phyloP scores from a whole-genome alignment of 2,888 invertebrate species.

The Anthophora plumipes region DNA sequence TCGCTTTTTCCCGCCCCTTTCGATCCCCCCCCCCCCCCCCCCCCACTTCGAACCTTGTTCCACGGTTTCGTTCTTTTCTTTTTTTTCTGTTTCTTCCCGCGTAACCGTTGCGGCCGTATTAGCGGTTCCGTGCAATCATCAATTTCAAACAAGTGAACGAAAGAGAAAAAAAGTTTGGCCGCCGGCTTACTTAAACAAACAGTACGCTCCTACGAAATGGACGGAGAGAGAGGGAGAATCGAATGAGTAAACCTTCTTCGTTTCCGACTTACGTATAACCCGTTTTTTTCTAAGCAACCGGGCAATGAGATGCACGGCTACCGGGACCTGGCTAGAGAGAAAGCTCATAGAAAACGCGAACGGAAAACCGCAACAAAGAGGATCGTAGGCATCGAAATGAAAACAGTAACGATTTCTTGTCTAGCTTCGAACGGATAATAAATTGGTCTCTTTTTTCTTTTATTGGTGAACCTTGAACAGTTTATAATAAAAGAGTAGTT shows the following conservation, averaged over 20 bases:
- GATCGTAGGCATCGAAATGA: background rate
- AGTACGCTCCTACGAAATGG: slow-evolving; percentile 69
- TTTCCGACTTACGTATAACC: slow-evolving; percentile 36
- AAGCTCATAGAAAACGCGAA: slow-evolving; percentile 20
- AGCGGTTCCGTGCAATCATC: slow-evolving; percentile 73
- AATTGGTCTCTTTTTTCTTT: background rate
- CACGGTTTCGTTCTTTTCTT: background rate
- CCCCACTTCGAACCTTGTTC: background rate
- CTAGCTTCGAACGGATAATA: background rate
- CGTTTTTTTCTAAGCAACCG: slow-evolving; percentile 30
- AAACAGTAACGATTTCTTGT: background rate
- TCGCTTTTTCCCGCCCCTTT: slow-evolving; percentile 8
- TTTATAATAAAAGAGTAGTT: background rate
- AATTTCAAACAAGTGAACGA: slow-evolving; percentile 69
- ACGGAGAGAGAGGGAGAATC: slow-evolving; percentile 48
- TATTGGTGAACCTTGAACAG: slow-evolving; percentile 1
- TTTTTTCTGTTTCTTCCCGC: slow-evolving; percentile 56
- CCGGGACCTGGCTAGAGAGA: background rate
- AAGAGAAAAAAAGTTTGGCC: slow-evolving; percentile 67
- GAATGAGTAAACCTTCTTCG: slow-evolving; percentile 43
- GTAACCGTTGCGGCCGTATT: slow-evolving; percentile 74
- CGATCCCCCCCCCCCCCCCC: background rate
- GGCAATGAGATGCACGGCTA: slow-evolving; percentile 17
- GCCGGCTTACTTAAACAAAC: slow-evolving; percentile 77
- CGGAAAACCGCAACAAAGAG: background rate